phyloP scores from a whole-genome alignment of 2,113 vertebrate species.

The Terrapene triunguis region DNA sequence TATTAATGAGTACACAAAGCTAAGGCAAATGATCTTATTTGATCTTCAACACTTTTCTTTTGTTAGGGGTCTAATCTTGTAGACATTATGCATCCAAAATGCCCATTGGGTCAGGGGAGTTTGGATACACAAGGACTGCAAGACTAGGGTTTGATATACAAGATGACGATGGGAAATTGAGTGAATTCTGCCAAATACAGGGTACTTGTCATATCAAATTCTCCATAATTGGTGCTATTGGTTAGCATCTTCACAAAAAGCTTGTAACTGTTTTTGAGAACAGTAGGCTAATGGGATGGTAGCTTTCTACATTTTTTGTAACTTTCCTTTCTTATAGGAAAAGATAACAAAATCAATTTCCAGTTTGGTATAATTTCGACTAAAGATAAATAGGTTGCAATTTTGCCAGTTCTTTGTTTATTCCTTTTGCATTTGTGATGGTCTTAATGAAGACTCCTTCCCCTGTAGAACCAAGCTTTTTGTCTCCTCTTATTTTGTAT shows the following conservation, averaged over 20 bases:
- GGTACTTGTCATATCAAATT: background rate
- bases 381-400: background rate
- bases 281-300: background rate
- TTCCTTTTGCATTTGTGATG: background rate
- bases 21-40: conserved; percentile 51
- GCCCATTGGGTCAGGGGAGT: conserved; percentile 16
- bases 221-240: background rate
- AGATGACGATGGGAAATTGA: background rate
- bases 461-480: background rate
- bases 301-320: background rate
- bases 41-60: conserved; percentile 53
- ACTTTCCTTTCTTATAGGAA: background rate
- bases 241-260: background rate
- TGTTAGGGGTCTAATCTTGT: conserved; percentile 18
- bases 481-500: background rate
- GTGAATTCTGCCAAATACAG: background rate
- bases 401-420: background rate
- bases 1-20: conserved; percentile 33
- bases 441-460: background rate
- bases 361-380: background rate
- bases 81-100: conserved; percentile 33
- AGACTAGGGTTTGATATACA: background rate
- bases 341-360: conserved; percentile 16
- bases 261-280: background rate
- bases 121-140: background rate